Evolutionary conservation across 2,888 invertebrate genomes (phyloP), one percentile per base, ranked within the genome.

Genomic region (Criorhina ranunculi): DNA sequence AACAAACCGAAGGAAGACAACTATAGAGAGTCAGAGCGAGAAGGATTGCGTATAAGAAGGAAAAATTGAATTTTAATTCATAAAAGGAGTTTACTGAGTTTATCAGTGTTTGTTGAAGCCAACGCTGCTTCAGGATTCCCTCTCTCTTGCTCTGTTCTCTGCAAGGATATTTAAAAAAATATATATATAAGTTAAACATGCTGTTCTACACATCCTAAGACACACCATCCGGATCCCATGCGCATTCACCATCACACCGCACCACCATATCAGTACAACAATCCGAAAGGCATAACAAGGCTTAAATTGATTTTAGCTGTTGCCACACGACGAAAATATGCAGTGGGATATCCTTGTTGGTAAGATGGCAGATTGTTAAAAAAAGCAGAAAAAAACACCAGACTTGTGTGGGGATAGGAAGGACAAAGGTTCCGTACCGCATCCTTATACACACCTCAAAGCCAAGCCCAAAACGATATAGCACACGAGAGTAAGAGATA

Each of bases 31-130:
- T 29, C 9, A 67, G 37, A 40, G 19, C 19, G 37, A 44, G 37
- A 44, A 9, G 24, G 44, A 77, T n/a, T n/a, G n/a, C n/a, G n/a
- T n/a, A n/a, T 42, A 69, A 88, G 78, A 87, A 86, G 87, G 79
- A 86, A 88, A 90, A 90, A 89, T 89, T 90, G 89, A 89, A 89
- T 89, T 90, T 89, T 89, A 89, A 88, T 89, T 87, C 89, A 89
- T 88, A 89, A n/a, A 89, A 87, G 86, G 87, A 82, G 49, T 77
- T 53, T 69, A 75, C 69, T 53, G 55, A 78, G 62, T 75, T 80
- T 70, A 75, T 75, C 75, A 66, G 73, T 67, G 79, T 79, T 73
- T 83, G 72, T 67, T 62, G 60, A 78, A 78, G 66, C 64, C 70
- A 51, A 69, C 33, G 44, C 62, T 29, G 59, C 64, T 70, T 66